Base-by-base conservation (phyloP, 2,888 invertebrate genomes). In the Griposia aprilina region DNA sequence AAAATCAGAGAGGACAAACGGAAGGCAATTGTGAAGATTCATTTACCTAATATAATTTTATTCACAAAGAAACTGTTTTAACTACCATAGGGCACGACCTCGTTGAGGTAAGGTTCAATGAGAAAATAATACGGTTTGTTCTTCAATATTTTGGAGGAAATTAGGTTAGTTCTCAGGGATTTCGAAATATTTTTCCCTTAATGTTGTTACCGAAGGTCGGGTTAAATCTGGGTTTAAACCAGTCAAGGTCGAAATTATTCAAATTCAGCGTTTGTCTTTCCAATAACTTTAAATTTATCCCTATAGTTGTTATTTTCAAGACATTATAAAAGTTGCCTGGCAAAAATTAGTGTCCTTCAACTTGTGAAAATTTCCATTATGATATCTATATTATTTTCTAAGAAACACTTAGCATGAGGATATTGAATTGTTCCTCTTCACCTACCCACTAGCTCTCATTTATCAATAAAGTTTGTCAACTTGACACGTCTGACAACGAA, bases 121-220 rank as follows among this genome's bases (percentile, higher is more conserved):
- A 59, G n/a, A 72, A 66, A 79, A 72, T 26, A 45, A 36, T 26
- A 20, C 17, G 23, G 57, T 68, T 67, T 5, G 6, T 13, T 65
- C 11, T 62, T 62, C 8, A 67, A 67, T 66, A 82, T 65, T 63
- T 72, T 65, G 7, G 10, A 83, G 63, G 78, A 83, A 81, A 82
- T 72, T 65, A 63, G 83, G 78, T 78, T 65, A 60, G n/a, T 78
- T 76, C 41, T 45, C 30, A 50, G 17, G 52, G 63, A 69, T 63
- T 60, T 65, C 20, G 26, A 69, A 81, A 62, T 36, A 45, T 76
- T 67, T 60, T 55, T 65, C 63, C 55, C 55, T 55, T 66, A 55
- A 52, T 20, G 20, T 75, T 8, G 23, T 41, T 20, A 20, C 15
- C 8, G 50, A 82, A 76, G 57, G 57, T 76, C 45, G 77, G 20